phyloP scores from a whole-genome alignment of 2,888 invertebrate genomes.

The Eilema sororculum region DNA sequence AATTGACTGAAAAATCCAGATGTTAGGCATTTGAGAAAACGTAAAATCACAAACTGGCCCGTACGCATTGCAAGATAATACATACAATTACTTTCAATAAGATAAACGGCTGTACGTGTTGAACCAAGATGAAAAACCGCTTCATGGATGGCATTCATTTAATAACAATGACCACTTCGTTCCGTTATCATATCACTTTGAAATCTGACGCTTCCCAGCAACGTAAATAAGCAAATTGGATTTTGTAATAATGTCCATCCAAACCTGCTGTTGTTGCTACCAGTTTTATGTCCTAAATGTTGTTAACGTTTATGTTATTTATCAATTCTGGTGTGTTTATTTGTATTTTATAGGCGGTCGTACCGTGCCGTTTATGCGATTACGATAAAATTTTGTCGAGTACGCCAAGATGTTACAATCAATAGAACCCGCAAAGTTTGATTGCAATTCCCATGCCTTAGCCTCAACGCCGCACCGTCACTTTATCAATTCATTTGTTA shows the following conservation, averaged over 20 bases:
- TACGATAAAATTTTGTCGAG: neutral
- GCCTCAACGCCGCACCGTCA: neutral
- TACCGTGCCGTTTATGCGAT: neutral
- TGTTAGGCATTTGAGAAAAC: neutral
- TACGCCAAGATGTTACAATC: neutral
- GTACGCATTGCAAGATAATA: slow-evolving; percentile 32
- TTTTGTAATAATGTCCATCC: neutral
- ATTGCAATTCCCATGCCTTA: neutral
- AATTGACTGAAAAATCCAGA: slow-evolving; percentile 1
- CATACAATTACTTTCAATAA: slow-evolving; percentile 52
- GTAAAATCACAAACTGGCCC: slow-evolving; percentile 15
- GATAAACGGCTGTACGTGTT: slow-evolving; percentile 46
- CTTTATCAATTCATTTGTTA: neutral
- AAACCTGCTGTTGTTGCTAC: neutral
- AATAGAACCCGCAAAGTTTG: neutral
- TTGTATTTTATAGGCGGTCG: neutral
- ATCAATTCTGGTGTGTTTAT: neutral
- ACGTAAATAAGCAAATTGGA: neutral
- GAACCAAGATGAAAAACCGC: slow-evolving; percentile 32
- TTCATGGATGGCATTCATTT: slow-evolving; percentile 35
- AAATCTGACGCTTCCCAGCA: neutral
- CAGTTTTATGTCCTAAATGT: neutral
- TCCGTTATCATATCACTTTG: neutral
- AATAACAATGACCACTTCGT: slow-evolving; percentile 26
- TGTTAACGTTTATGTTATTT: neutral